Conservation (phyloP, 2,888 invertebrate species). For the Pseudococcus longispinus region DNA sequence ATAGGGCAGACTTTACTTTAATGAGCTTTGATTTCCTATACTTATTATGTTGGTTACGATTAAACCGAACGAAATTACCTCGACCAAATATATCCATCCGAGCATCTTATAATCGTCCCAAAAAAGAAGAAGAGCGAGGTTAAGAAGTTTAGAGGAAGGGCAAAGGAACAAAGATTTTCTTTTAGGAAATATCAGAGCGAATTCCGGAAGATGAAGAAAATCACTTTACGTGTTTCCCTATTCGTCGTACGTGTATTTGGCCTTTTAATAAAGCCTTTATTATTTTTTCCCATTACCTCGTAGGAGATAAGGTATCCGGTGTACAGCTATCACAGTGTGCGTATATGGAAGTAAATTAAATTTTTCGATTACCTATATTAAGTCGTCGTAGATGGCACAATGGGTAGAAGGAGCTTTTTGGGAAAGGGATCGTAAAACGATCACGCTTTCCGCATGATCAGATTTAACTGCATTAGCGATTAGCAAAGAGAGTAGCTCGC, state of each 20-base stretch:
- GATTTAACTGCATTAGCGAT: constrained; percentile 19
- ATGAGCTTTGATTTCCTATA: neutral
- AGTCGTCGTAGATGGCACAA: neutral
- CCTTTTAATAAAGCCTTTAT: neutral
- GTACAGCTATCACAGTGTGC: too few relatives aligned
- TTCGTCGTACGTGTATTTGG: neutral
- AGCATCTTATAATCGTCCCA: neutral
- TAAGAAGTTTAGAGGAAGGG: neutral
- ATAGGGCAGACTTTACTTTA: neutral
- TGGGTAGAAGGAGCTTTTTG: neutral
- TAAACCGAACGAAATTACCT: neutral
- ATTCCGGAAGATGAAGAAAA: neutral
- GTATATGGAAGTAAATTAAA: neutral
- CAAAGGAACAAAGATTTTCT: neutral
- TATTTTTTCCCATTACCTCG: neutral
- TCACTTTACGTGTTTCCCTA: neutral
- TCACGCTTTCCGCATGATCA: neutral
- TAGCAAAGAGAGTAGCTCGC: neutral
- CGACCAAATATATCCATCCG: neutral
- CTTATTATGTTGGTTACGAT: neutral
- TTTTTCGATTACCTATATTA: constrained; percentile 32
- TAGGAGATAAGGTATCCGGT: neutral
- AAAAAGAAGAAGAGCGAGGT: neutral
- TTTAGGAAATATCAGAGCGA: neutral
- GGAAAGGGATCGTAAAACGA: neutral